Percentiles rank a stretch among this genome's conserved stretches.
These are phyloP conservation scores for Cerastis rubricosa DNA, from an alignment of 2,888 invertebrate genomes.

Conservation along the genomic window DNA sequence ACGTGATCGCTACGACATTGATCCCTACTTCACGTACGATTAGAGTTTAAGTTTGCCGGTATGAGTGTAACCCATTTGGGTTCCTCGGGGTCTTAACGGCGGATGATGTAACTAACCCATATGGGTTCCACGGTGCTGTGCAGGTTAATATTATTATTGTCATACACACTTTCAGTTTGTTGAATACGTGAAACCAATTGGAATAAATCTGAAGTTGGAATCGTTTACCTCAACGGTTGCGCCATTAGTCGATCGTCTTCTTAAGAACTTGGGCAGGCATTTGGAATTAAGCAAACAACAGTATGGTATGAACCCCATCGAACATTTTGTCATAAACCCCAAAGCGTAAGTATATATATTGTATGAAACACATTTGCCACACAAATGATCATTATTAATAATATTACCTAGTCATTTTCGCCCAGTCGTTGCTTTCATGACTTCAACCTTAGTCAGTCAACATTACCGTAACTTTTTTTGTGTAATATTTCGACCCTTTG, in stretches of 20 bases:
- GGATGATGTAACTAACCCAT: no score
- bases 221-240: slow-evolving; percentile 1
- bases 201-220: slow-evolving; percentile 13
- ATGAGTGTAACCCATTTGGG: no score
- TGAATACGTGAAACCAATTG: slow-evolving; percentile 30
- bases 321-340: slow-evolving; percentile 16
- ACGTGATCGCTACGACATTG: no score
- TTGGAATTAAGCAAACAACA: slow-evolving; percentile 10
- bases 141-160: background rate
- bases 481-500: background rate
- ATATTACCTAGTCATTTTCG: background rate
- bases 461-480: no score
- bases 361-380: background rate
- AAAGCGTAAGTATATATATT: slow-evolving; percentile 49
- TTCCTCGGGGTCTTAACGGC: no score
- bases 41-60: no score
- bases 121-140: no score
- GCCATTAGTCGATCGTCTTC: slow-evolving; percentile 15
- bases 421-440: background rate
- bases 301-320: slow-evolving; percentile 7
- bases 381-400: background rate
- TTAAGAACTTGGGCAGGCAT: background rate
- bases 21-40: no score
- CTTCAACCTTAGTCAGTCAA: background rate
- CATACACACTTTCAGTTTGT: slow-evolving; percentile 31